Evolutionary conservation across 2,888 invertebrate genomes (phyloP), one percentile per base, ranked within the genome.

Genomic region (Polylopha cassiicola): DNA sequence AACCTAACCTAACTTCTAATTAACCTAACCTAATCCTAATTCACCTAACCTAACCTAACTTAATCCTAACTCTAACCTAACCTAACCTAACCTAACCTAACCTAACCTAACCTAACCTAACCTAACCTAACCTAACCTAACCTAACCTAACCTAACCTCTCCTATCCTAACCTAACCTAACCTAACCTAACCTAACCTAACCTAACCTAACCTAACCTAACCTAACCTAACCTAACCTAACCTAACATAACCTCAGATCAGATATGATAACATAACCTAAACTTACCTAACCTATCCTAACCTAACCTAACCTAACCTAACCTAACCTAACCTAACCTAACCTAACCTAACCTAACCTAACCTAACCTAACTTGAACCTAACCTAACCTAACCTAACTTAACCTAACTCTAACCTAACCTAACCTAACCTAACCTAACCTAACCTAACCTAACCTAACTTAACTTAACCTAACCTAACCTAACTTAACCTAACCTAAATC

Each of bases 1-100:
- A 44, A 46, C 46, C 41, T 38, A 46, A 42, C 44, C 42, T 41
- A 43, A 41, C 44, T 13, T 13, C 27, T 36, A 30, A 21, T 24
- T 24, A 24, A 34, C 34, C 36, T 36, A 27, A 36, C 36, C 36
- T 36, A 27, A 36, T 27, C 36, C 27, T 20, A 36, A 26, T 27
- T 36, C 18, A 36, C 36, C 36, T 36, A 27, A 36, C 36, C 36
- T 36, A 27, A 36, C 36, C 36, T 36, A 27, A 36, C 36, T 23
- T 27, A 26, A 36, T 18, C 36, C 17, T 17, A 13, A 36, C 26
- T 27, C 36, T 27, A 36, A 36, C 36, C 36, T 27, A 36, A 27
- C 36, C 36, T 36, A 36, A 36, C 36, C 36, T 27, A 36, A 36
- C 36, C 36, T 36, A 36, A 36, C 36, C 27, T 27, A 27, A 27